Percentiles rank a stretch among this genome's conserved stretches.
phyloP scores from a whole-genome alignment of 2,888 invertebrate species.

The Machimus atricapillus region DNA sequence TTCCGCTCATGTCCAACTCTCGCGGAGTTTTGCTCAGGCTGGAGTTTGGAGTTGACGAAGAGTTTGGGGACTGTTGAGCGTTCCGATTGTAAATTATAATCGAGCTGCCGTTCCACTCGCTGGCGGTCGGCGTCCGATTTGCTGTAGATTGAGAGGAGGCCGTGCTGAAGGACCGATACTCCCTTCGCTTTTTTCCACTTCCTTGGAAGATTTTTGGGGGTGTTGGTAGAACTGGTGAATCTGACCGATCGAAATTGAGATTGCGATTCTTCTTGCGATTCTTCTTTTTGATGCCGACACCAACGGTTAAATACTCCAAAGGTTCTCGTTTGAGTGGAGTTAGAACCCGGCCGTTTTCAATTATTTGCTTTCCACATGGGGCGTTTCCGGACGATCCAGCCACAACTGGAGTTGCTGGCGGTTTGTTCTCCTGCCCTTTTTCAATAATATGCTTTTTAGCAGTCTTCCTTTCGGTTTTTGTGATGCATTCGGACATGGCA shows the following conservation, averaged over 20 bases:
- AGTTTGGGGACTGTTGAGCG: slow-evolving; percentile 62
- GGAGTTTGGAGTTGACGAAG: slow-evolving; percentile 63
- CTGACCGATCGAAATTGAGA: slow-evolving; percentile 67
- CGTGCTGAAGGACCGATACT: slow-evolving; percentile 66
- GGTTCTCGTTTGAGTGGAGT: slow-evolving; percentile 76
- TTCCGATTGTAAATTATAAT: slow-evolving; percentile 72
- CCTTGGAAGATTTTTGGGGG: slow-evolving; percentile 72
- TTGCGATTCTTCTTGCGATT: slow-evolving; percentile 73
- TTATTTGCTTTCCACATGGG: slow-evolving; percentile 50
- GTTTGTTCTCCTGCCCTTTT: slow-evolving; percentile 60
- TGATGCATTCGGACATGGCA: slow-evolving; percentile 72
- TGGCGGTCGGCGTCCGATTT: slow-evolving; percentile 44
- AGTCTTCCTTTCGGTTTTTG: slow-evolving; percentile 66
- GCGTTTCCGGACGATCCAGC: slow-evolving; percentile 46
- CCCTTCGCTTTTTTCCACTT: slow-evolving; percentile 66
- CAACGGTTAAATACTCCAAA: slow-evolving; percentile 75
- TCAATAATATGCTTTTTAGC: slow-evolving; percentile 59
- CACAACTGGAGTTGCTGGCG: slow-evolving; percentile 44
- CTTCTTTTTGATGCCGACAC: slow-evolving; percentile 73
- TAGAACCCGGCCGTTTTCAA: slow-evolving; percentile 64
- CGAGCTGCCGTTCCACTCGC: slow-evolving; percentile 75
- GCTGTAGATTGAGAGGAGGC: slow-evolving; percentile 47
- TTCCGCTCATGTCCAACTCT: slow-evolving; percentile 54
- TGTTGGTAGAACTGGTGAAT: slow-evolving; percentile 73
- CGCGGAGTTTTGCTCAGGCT: slow-evolving; percentile 46